Evolutionary conservation across 64 coral and sea anemone genomes (phyloP), one percentile per base, ranked within the genome.

Genomic region (Cladopsammia gracilis): DNA sequence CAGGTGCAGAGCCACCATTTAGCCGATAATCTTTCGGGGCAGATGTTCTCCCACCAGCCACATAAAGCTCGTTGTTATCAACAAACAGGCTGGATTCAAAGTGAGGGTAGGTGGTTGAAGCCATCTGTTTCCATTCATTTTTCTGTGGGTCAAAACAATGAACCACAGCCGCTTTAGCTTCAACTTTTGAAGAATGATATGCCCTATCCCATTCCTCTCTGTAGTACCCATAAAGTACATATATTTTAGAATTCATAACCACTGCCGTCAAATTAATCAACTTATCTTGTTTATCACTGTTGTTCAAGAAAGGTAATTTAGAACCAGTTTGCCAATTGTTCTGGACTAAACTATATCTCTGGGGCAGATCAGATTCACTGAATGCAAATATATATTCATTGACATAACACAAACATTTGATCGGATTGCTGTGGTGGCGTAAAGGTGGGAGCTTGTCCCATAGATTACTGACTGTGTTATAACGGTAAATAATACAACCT

Each of bases 61-160:
- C 79, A 48, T 66, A 66, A 1, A 66, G 79, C 13, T 46, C 65
- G 16, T 66, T 83, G 8, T 83, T 83, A 18, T 44, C 19, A 11
- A 83, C 79, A 11, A 83, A 67, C 43, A 83, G 58, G 48, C 59
- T 65, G 19, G 60, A 83, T 3, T 58, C 18, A 83, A 66, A 83
- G 43, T 83, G 79, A n/a, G 59, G 79, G 0, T 14, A 25, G 16
- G 1, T 9, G 15, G 79, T 83, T 83, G 79, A 66, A 18, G 43
- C 79, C 44, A 12, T 83, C 3, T 66, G 7, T 48, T 50, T 7
- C 79, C 79, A 83, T 6, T 0, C 61, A 83, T 83, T 83, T 4
- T 19, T 83, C 6, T 0, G 5, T 47, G 79, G 79, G 34, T 83
- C 79, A 83, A 83, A 83, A 14, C 60, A 83, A 66, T 65, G 34